Percentiles rank a stretch among this genome's conserved stretches.
phyloP scores from a whole-genome alignment of 2,888 invertebrate species.

The Parnassius mnemosyne region DNA sequence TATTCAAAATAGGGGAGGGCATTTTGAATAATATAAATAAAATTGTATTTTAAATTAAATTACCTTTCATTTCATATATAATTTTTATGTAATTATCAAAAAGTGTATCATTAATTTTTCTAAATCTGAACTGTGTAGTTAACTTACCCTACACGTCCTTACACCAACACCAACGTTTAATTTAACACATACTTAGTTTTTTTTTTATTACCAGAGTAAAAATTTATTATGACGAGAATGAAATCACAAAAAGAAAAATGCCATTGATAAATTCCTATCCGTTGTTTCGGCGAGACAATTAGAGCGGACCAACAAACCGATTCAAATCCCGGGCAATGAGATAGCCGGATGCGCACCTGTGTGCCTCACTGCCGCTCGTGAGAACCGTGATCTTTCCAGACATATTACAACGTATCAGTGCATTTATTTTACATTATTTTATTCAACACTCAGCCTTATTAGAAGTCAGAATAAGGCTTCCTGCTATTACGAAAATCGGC shows the following conservation, averaged over 20 bases:
- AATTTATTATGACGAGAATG: neutral
- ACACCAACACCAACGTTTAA: too few species aligned
- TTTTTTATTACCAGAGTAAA: too few species aligned
- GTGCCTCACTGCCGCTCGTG: constrained; percentile 52
- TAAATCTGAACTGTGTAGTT: too few species aligned
- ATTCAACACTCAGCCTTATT: constrained; percentile 32
- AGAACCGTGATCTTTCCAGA: constrained; percentile 60
- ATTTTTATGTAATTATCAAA: too few species aligned
- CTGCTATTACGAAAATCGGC: neutral
- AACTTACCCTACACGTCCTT: too few species aligned
- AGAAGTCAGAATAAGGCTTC: neutral
- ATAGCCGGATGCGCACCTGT: constrained; percentile 79
- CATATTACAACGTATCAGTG: constrained; percentile 22
- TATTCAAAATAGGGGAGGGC: too few species aligned
- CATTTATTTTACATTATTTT: constrained; percentile 5
- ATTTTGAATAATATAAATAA: too few species aligned
- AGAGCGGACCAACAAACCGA: constrained; percentile 57
- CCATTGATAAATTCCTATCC: constrained; percentile 22
- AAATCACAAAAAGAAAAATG: neutral
- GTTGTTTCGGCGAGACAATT: constrained; percentile 57
- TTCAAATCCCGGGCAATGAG: constrained; percentile 58
- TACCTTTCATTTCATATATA: too few species aligned
- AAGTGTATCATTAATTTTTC: too few species aligned
- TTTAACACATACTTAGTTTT: too few species aligned
- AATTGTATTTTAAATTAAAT: too few species aligned